A percentile compares a stretch with the other conserved stretches of the same genome.
phyloP scores from a whole-genome alignment of 2,797 vertebrate species.

The Anniella stebbinsi region DNA sequence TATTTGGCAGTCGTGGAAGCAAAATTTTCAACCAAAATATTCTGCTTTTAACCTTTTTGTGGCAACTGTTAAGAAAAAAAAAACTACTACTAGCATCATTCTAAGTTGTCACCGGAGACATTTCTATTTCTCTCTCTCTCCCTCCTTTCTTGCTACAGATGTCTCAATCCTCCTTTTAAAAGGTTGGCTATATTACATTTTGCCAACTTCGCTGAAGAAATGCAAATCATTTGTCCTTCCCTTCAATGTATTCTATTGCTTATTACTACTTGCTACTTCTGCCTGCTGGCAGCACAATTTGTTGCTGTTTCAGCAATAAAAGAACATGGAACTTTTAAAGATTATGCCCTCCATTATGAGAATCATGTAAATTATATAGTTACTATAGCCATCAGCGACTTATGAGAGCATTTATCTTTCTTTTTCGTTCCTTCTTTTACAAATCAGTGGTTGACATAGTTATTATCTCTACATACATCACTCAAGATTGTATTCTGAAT shows the following conservation, averaged over 20 bases:
- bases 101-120: conserved; percentile 13
- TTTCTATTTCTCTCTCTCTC: conserved; percentile 20
- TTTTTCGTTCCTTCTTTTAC: conserved; percentile 16
- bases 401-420: conserved; percentile 11
- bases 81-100: neutral
- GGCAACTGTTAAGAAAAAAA: neutral
- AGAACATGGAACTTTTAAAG: conserved; percentile 46
- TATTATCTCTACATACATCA: conserved; percentile 58
- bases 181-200: conserved; percentile 33
- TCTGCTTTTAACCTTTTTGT: neutral
- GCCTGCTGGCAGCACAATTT: conserved; percentile 56
- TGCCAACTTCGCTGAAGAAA: conserved; percentile 54
- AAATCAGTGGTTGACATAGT: conserved; percentile 29
- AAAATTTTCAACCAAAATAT: neutral
- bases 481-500: conserved; percentile 47
- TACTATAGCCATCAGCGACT: conserved; percentile 51
- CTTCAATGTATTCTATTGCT: neutral
- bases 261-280: conserved; percentile 41
- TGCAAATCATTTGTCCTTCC: conserved; percentile 51
- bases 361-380: conserved; percentile 45
- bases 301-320: conserved; percentile 59
- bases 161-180: conserved; percentile 21
- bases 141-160: neutral
- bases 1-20: neutral
- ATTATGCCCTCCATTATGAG: conserved; percentile 35